These are phyloP conservation scores for Acromyrmex echinatior DNA, from an alignment of 1,140 invertebrate genomes.

Conservation along the genomic window DNA sequence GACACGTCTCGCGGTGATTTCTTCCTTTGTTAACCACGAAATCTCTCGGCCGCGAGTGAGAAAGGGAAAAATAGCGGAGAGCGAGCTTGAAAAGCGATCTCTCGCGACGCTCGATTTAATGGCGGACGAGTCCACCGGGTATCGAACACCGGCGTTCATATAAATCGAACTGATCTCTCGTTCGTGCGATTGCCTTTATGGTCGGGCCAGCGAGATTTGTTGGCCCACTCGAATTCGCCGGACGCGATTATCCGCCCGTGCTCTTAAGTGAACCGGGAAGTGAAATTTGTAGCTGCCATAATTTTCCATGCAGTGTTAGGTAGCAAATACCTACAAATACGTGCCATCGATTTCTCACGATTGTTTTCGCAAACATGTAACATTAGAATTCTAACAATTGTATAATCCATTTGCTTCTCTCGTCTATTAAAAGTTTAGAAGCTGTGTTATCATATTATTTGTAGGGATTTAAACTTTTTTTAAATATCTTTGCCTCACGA, in stretches of 20 bases:
- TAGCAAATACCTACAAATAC: constrained; percentile 12
- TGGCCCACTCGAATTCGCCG: constrained; percentile 48
- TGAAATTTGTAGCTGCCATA: constrained; percentile 61
- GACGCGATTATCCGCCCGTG: constrained; percentile 55
- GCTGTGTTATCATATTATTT: neutral
- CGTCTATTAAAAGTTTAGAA: neutral
- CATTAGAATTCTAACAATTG: neutral
- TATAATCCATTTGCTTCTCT: neutral
- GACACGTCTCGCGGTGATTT: constrained; percentile 18
- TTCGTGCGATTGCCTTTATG: constrained; percentile 54
- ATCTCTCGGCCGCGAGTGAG: neutral
- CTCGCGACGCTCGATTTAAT: constrained; percentile 27
- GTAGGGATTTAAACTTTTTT: neutral
- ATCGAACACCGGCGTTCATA: constrained; percentile 37
- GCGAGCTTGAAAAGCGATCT: constrained; percentile 28
- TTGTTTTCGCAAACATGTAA: neutral
- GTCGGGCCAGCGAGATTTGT: constrained; percentile 45
- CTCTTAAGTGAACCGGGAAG: constrained; percentile 42
- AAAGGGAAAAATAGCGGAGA: constrained; percentile 43
- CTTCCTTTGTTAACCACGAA: constrained; percentile 55
- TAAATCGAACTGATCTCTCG: constrained; percentile 52
- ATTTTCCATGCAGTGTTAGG: constrained; percentile 47
- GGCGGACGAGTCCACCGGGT: constrained; percentile 36
- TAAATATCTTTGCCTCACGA: too few species aligned
- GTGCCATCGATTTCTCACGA: constrained; percentile 4